Evolutionary conservation across 2,888 invertebrate genomes (phyloP).

Genomic region (Dynastes hyllus): DNA sequence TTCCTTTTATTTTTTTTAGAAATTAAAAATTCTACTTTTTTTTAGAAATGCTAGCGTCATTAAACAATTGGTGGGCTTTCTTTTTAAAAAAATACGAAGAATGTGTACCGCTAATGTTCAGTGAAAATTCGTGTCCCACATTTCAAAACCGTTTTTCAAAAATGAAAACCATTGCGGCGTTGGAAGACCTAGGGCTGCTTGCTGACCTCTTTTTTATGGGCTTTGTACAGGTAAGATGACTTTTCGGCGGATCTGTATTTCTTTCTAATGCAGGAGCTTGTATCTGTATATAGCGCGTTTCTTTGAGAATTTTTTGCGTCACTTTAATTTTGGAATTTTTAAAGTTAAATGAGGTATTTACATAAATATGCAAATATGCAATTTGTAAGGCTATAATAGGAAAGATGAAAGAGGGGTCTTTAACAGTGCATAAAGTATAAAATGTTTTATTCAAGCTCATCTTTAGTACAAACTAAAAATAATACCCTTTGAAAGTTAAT

Average conservation of each 20-base stretch:
- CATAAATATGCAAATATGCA: slow-evolving; percentile 37
- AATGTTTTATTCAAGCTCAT: slow-evolving; percentile 25
- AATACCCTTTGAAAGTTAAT: not conserved
- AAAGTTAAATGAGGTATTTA: slow-evolving; percentile 29
- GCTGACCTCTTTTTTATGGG: no score
- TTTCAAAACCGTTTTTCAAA: slow-evolving; percentile 56
- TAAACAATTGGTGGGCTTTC: slow-evolving; percentile 3
- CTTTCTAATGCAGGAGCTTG: slow-evolving; percentile 3
- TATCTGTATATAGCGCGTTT: not conserved
- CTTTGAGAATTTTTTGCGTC: not conserved
- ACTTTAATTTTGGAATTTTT: slow-evolving; percentile 22
- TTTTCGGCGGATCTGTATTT: slow-evolving; percentile 13
- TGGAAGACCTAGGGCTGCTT: slow-evolving; percentile 63
- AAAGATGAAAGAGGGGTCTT: slow-evolving; percentile 12
- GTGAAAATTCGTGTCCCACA: slow-evolving; percentile 58
- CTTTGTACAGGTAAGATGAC: slow-evolving; percentile 64
- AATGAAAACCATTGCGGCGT: slow-evolving; percentile 62
- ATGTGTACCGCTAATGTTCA: slow-evolving; percentile 55
- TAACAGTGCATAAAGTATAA: slow-evolving; percentile 9
- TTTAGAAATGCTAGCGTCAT: slow-evolving; percentile 3
- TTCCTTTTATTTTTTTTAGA: not conserved
- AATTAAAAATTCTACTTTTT: not conserved
- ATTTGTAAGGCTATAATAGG: slow-evolving; percentile 34
- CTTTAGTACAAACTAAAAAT: slow-evolving; percentile 7
- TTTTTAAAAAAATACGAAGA: slow-evolving; percentile 6